Evolutionary conservation across 2,113 vertebrate species (phyloP).

Genomic region (Gymnarchus niloticus): DNA sequence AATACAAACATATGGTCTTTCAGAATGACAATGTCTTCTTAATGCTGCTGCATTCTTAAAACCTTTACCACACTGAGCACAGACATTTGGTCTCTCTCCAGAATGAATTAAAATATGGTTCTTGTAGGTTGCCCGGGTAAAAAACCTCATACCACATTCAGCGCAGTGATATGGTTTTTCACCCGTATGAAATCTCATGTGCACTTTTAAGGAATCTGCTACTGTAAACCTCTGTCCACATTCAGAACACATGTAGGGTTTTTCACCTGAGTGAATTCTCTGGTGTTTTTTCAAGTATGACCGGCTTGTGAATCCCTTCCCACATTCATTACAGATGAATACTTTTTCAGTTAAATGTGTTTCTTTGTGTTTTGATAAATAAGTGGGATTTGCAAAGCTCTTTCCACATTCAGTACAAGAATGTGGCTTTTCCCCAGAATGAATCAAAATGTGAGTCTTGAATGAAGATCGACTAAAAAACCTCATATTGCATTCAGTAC

Average conservation of each 20-base stretch:
- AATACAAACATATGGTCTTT: neutral
- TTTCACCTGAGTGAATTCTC: constrained; percentile 5
- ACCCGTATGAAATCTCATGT: constrained; percentile 10
- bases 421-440: neutral
- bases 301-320: neutral
- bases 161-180: constrained; percentile 5
- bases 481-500: neutral
- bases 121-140: neutral
- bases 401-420: constrained; percentile 1
- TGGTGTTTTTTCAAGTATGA: constrained; percentile 2
- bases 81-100: constrained; percentile 8
- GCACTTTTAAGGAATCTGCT: constrained; percentile 5
- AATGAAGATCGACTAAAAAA: neutral
- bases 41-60: constrained; percentile 5
- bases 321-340: neutral
- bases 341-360: constrained; percentile 14
- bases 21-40: constrained; percentile 11
- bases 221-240: constrained; percentile 8
- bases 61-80: constrained; percentile 1
- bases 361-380: constrained; percentile 15
- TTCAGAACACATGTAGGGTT: neutral
- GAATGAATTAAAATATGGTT: constrained; percentile 11
- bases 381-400: neutral
- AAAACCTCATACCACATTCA: constrained; percentile 10
- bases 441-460: neutral